A percentile compares a stretch with the other conserved stretches of the same genome.
These are phyloP conservation scores for Anthopleura sola DNA, from an alignment of 64 coral and sea anemone genomes.

Conservation along the genomic window DNA sequence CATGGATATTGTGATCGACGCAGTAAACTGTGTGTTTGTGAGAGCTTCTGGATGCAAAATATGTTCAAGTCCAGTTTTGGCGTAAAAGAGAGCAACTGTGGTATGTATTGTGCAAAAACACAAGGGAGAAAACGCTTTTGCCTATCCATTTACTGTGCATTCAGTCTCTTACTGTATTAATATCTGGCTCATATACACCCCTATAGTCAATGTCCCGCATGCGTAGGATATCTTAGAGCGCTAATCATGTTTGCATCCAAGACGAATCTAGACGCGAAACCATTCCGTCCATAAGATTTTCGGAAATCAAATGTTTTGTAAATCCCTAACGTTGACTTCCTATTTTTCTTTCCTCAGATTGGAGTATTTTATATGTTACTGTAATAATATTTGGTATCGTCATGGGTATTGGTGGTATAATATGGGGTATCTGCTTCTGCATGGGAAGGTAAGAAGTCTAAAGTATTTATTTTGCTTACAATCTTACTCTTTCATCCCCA, in stretches of 20 bases:
- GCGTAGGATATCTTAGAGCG: no score
- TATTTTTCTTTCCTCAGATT: slow-evolving; percentile 53
- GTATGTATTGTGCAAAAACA: slow-evolving; percentile 13
- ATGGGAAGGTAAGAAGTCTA: slow-evolving; percentile 76
- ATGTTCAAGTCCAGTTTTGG: slow-evolving; percentile 91
- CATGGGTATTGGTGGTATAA: slow-evolving; percentile 84
- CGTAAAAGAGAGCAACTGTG: slow-evolving; percentile 92
- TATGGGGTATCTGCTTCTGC: slow-evolving; percentile 94
- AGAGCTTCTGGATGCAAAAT: slow-evolving; percentile 99
- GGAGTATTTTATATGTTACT: slow-evolving; percentile 96
- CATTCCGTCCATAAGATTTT: no score
- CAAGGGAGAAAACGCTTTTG: no score
- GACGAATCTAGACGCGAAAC: no score
- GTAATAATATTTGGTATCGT: slow-evolving; percentile 99
- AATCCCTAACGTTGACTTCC: not conserved
- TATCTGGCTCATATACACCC: no score
- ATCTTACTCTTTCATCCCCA: no score
- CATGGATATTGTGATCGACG: slow-evolving; percentile 95
- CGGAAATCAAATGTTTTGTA: not conserved
- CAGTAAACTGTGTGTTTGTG: slow-evolving; percentile 89
- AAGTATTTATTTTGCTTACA: not conserved
- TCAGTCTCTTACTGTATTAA: no score
- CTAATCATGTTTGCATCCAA: no score
- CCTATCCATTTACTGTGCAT: no score
- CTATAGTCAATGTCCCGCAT: no score